Percentiles rank a stretch among this genome's conserved stretches.
These are phyloP conservation scores for Salvator merianae DNA, from an alignment of 2,113 vertebrate genomes.

Conservation along the genomic window DNA sequence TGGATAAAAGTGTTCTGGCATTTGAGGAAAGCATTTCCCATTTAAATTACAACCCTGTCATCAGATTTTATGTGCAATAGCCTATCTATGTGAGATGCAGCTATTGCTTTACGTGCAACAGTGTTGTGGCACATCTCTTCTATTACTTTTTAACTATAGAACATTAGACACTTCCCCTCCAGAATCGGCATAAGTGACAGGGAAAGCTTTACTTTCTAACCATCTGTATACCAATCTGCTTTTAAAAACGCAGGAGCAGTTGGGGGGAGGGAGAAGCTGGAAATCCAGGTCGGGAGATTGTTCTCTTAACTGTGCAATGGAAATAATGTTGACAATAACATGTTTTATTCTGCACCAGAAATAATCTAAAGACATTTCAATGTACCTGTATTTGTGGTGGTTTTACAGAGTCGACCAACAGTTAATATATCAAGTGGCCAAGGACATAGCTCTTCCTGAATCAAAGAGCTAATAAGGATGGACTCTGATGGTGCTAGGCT, in stretches of 20 bases:
- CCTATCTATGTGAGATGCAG: background rate
- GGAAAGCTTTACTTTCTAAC: background rate
- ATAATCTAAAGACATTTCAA: background rate
- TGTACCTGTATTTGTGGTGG: background rate
- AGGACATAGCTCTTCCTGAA: background rate
- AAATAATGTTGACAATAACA: background rate
- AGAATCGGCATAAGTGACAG: background rate
- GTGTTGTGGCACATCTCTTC: background rate
- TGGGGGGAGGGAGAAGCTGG: no score
- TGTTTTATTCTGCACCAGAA: background rate
- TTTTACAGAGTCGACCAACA: background rate
- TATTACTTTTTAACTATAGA: background rate
- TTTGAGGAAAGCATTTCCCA: no score
- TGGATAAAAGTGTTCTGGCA: no score
- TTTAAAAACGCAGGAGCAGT: background rate
- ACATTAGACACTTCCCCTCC: background rate
- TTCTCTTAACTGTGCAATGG: background rate
- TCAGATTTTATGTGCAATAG: background rate
- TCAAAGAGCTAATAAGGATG: constrained; percentile 8
- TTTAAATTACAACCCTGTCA: background rate
- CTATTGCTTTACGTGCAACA: background rate
- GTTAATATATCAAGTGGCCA: background rate
- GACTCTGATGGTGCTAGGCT: background rate
- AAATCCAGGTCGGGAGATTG: background rate
- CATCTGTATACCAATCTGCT: background rate